Conservation (phyloP, 1,140 invertebrate species). For the Euura saliciscinereae region DNA sequence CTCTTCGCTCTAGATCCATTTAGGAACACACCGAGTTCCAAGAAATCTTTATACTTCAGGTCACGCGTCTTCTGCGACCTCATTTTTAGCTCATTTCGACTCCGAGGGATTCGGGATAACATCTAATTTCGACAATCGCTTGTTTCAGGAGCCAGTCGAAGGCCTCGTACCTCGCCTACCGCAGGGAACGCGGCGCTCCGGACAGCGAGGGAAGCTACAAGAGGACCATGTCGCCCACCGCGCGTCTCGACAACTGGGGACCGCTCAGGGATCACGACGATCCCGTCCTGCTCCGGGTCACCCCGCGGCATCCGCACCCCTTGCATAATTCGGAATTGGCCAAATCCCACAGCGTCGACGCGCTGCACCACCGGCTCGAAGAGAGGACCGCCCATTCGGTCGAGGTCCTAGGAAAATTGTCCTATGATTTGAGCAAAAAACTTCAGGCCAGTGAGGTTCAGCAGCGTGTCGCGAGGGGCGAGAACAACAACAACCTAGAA, state of each 20-base stretch:
- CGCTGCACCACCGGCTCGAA: slow-evolving; percentile 45
- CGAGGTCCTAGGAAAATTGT: slow-evolving; percentile 41
- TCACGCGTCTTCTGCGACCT: no score
- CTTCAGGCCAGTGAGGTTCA: slow-evolving; percentile 45
- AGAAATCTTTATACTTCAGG: no score
- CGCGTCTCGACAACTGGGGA: slow-evolving; percentile 57
- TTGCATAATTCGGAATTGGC: slow-evolving; percentile 34
- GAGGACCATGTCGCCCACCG: slow-evolving; percentile 75
- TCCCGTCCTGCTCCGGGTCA: slow-evolving; percentile 49
- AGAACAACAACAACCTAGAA: slow-evolving; percentile 42
- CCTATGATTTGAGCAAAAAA: slow-evolving; percentile 51
- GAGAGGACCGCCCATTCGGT: slow-evolving; percentile 34
- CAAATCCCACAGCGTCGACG: slow-evolving; percentile 48
- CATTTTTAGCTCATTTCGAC: no score
- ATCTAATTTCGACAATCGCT: slow-evolving; percentile 23
- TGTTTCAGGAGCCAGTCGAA: slow-evolving; percentile 78
- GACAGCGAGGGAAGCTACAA: slow-evolving; percentile 79
- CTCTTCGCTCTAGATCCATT: no score
- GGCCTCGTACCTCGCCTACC: slow-evolving; percentile 75
- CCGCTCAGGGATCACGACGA: slow-evolving; percentile 42
- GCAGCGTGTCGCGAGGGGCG: slow-evolving; percentile 27
- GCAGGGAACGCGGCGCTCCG: slow-evolving; percentile 70
- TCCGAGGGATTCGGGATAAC: not conserved
- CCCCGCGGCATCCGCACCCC: slow-evolving; percentile 42
- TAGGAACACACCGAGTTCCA: no score